phyloP scores from a whole-genome alignment of 2,113 vertebrate genomes.

The Myodes glareolus region DNA sequence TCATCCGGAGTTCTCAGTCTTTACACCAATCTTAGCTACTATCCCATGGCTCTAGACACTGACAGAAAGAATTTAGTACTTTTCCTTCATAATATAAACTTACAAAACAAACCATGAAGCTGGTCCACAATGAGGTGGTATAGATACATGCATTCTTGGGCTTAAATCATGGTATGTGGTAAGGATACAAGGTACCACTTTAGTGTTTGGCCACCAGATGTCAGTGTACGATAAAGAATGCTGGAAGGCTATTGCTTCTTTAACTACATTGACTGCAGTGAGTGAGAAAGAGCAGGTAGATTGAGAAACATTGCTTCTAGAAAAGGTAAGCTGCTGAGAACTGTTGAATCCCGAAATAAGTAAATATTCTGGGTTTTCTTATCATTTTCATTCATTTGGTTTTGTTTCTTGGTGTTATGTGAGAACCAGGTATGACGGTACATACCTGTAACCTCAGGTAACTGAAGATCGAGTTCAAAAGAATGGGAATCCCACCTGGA shows the following conservation, averaged over 20 bases:
- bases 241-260: neutral
- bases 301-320: neutral
- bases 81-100: neutral
- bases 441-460: neutral
- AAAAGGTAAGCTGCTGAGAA: neutral
- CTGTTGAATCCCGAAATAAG: neutral
- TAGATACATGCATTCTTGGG: too few relatives aligned
- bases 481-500: neutral
- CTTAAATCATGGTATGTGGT: neutral
- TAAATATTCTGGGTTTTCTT: neutral
- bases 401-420: neutral
- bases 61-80: neutral
- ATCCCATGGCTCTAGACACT: neutral
- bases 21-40: neutral
- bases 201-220: conserved; percentile 77
- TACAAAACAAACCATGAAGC: neutral
- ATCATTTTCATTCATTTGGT: neutral
- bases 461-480: neutral
- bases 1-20: neutral
- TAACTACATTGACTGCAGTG: neutral
- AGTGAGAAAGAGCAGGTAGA: neutral
- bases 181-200: neutral
- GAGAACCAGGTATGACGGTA: neutral
- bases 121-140: neutral
- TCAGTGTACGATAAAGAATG: conserved; percentile 71